Evolutionary conservation across 2,113 vertebrate species (phyloP).

Genomic region (Eublepharis macularius): DNA sequence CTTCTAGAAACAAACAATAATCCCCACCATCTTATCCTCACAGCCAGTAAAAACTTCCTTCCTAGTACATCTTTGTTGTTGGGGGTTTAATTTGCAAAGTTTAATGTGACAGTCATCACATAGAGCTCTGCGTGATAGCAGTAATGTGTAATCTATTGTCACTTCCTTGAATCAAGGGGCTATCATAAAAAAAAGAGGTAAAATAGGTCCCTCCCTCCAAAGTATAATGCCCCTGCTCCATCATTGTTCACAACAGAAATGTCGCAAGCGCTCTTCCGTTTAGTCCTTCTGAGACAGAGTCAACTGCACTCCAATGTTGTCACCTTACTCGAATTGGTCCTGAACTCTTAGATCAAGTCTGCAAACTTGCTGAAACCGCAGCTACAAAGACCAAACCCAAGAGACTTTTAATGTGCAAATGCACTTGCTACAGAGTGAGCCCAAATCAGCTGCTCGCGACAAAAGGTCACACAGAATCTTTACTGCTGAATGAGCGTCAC

Average conservation of each 20-base stretch:
- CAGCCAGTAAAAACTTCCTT: background rate
- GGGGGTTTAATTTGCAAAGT: too few relatives aligned
- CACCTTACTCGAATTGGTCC: slow-evolving; percentile 36
- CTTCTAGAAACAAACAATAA: background rate
- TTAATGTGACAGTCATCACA: too few relatives aligned
- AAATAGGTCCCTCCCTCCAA: background rate
- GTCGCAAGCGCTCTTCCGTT: slow-evolving; percentile 4
- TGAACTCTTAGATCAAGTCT: background rate
- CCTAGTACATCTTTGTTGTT: background rate
- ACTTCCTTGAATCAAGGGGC: background rate
- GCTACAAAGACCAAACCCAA: slow-evolving; percentile 7
- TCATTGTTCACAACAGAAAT: background rate
- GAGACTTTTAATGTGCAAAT: background rate
- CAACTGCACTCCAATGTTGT: slow-evolving; percentile 14
- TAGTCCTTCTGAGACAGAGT: slow-evolving; percentile 16
- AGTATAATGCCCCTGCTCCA: background rate
- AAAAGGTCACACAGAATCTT: slow-evolving; percentile 15
- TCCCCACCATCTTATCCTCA: background rate
- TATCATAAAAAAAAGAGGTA: background rate
- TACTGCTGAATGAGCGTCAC: background rate
- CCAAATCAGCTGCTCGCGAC: background rate
- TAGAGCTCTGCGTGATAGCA: too few relatives aligned
- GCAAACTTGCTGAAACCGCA: slow-evolving; percentile 31
- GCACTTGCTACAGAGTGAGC: background rate
- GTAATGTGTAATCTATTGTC: too few relatives aligned